These are phyloP conservation scores for Parotia lawesii DNA, from an alignment of 2,113 vertebrate species.

Conservation along the genomic window DNA sequence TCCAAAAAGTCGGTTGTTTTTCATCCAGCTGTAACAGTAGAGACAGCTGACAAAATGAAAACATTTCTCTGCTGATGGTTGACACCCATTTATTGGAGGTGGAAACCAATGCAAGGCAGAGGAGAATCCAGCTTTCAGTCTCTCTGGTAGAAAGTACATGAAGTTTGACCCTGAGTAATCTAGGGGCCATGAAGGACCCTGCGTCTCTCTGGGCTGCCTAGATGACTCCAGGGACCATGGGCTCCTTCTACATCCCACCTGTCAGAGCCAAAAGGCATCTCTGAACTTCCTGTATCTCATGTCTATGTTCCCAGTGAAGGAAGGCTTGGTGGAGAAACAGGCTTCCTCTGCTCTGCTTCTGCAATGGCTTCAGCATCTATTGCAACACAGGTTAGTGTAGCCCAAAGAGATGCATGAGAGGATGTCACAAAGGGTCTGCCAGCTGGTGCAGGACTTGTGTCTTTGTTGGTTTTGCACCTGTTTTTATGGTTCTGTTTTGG, in stretches of 20 bases:
- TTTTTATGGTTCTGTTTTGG: not conserved
- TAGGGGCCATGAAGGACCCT: not conserved
- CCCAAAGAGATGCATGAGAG: not conserved
- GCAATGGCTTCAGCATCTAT: not conserved
- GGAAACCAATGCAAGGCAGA: not conserved
- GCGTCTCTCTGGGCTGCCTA: not conserved
- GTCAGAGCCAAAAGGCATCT: not conserved
- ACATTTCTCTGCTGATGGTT: not conserved
- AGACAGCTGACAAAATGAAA: not conserved
- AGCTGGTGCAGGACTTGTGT: not conserved
- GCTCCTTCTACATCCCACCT: not conserved
- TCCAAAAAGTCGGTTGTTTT: not conserved
- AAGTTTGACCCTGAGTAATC: not conserved
- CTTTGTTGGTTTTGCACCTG: not conserved
- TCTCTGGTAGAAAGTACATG: not conserved
- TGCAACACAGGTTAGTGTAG: not conserved
- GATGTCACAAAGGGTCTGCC: not conserved
- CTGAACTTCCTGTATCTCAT: not conserved
- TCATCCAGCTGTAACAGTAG: not conserved
- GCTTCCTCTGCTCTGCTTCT: not conserved
- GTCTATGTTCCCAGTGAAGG: accelerated
- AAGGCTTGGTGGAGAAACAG: not conserved
- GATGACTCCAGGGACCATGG: not conserved
- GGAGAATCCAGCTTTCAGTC: not conserved
- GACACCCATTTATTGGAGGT: not conserved